A percentile compares a stretch with the other conserved stretches of the same genome.
Evolutionary conservation across 2,113 vertebrate species (phyloP).

Genomic region (Platysternon megacephalum): DNA sequence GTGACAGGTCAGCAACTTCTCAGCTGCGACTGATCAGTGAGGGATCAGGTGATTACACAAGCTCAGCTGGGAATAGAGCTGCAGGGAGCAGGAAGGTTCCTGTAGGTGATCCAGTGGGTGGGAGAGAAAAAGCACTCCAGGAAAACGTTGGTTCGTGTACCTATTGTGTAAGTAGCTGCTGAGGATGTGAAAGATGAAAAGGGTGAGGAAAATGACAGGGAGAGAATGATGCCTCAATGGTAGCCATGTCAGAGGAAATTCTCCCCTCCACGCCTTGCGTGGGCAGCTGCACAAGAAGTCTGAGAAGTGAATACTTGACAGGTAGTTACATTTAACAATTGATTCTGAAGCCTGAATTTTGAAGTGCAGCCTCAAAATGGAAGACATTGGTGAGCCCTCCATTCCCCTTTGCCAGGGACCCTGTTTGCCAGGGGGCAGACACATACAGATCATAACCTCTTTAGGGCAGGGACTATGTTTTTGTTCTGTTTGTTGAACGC

Average conservation of each 20-base stretch:
- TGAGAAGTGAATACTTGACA: neutral
- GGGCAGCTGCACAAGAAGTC: neutral
- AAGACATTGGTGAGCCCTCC: neutral
- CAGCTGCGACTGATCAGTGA: too few relatives aligned
- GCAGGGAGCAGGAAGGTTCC: too few relatives aligned
- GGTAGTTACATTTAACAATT: neutral
- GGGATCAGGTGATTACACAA: too few relatives aligned
- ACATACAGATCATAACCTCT: neutral
- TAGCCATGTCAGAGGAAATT: neutral
- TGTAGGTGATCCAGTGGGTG: too few relatives aligned
- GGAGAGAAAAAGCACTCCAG: too few relatives aligned
- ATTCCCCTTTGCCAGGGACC: neutral
- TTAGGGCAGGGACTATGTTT: neutral
- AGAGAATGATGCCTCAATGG: neutral
- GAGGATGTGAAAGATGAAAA: slow-evolving; percentile 9
- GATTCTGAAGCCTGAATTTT: neutral
- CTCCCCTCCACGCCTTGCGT: neutral
- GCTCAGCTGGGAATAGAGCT: too few relatives aligned
- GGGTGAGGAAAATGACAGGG: neutral
- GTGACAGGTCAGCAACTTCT: too few relatives aligned
- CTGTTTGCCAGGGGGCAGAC: neutral
- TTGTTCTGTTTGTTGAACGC: neutral
- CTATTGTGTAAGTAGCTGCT: neutral
- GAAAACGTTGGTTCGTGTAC: too few relatives aligned
- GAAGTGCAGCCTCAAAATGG: neutral